Percentiles rank a stretch among this genome's conserved stretches.
phyloP scores from a whole-genome alignment of 2,797 vertebrate species.

The Danio albolineatus region DNA sequence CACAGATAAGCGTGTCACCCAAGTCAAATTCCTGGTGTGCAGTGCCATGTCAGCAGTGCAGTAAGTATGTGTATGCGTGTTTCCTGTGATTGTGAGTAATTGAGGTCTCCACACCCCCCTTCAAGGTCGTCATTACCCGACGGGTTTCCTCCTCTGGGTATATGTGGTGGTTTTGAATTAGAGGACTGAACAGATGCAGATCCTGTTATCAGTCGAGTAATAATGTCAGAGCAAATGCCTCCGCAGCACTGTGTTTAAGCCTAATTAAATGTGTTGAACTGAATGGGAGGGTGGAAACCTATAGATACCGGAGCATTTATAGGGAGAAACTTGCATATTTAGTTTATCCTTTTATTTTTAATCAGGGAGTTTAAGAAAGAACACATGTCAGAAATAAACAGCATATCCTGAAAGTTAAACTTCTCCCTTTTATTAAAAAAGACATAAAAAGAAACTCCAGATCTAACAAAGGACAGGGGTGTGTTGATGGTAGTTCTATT shows the following conservation, averaged over 20 bases:
- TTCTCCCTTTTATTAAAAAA: constrained; percentile 7
- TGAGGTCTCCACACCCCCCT: constrained; percentile 56
- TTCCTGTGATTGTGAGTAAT: constrained; percentile 59
- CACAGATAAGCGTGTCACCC: constrained; percentile 57
- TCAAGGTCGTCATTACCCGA: constrained; percentile 56
- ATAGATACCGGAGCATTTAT: constrained; percentile 36
- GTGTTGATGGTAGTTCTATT: background rate
- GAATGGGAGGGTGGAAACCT: constrained; percentile 40
- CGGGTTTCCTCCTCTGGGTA: constrained; percentile 56
- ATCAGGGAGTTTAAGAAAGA: constrained; percentile 1
- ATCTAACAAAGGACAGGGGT: background rate
- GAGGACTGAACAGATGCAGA: constrained; percentile 58
- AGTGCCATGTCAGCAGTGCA: constrained; percentile 36
- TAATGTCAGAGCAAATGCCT: constrained; percentile 59
- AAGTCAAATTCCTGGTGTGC: constrained; percentile 25
- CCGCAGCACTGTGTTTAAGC: constrained; percentile 50
- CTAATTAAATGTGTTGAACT: constrained; percentile 58
- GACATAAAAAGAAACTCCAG: background rate
- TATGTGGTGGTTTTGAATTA: constrained; percentile 60
- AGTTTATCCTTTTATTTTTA: constrained; percentile 29
- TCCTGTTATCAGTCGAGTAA: constrained; percentile 60
- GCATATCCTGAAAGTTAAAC: constrained; percentile 4
- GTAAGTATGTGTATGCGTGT: constrained; percentile 36
- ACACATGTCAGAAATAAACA: background rate
- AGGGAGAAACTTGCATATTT: constrained; percentile 27